Conservation (phyloP, 2,113 vertebrate species). For the Pristiophorus japonicus region DNA sequence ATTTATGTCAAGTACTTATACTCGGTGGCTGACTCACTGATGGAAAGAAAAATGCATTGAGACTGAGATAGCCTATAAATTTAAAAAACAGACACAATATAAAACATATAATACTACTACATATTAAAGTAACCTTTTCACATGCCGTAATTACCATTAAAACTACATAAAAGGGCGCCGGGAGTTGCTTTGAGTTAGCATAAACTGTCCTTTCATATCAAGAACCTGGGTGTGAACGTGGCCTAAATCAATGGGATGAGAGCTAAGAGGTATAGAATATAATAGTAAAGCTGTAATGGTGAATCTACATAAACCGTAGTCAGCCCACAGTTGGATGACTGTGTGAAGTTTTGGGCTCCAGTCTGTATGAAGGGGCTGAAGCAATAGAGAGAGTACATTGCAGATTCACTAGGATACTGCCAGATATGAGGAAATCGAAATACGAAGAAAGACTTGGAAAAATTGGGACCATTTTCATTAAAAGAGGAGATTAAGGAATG, state of each 20-base stretch:
- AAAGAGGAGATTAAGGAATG: no score
- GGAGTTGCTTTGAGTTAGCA: background rate
- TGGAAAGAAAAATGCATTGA: background rate
- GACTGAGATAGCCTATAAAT: background rate
- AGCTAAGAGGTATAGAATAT: background rate
- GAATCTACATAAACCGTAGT: background rate
- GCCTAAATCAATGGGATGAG: background rate
- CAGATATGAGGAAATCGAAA: no score
- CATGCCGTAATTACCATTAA: background rate
- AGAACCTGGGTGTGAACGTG: background rate
- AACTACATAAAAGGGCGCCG: background rate
- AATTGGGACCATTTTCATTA: no score
- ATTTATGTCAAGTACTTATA: background rate
- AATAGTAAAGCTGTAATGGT: background rate
- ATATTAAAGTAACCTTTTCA: background rate
- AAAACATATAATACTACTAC: background rate
- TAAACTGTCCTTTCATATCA: background rate
- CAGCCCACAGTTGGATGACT: background rate
- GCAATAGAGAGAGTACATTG: no score
- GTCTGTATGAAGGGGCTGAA: no score
- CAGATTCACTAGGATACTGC: no score
- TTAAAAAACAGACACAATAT: no score
- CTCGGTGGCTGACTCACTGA: background rate
- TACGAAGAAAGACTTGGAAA: no score
- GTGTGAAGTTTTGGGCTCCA: background rate